phyloP scores from a whole-genome alignment of 1,140 invertebrate genomes.

The Ips typographus region DNA sequence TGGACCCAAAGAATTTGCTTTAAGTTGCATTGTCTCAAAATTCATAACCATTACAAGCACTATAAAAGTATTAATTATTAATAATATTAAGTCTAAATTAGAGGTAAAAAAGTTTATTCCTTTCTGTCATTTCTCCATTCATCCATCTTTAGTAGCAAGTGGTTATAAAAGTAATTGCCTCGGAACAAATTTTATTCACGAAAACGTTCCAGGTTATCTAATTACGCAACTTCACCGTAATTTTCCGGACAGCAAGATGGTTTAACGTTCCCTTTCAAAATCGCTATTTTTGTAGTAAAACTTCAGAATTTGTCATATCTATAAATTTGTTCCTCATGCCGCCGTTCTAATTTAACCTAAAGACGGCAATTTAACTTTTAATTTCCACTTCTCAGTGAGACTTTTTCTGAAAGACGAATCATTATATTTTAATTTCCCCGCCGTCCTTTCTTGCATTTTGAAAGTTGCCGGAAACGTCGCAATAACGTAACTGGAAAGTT shows the following conservation, averaged over 20 bases:
- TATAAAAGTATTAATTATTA: too few species aligned
- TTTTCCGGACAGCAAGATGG: constrained; percentile 10
- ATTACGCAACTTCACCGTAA: constrained; percentile 18
- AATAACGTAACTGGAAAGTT: too few species aligned
- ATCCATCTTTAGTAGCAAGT: constrained; percentile 15
- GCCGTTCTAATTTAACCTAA: neutral
- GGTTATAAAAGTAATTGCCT: constrained; percentile 17
- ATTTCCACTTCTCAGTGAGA: too few species aligned
- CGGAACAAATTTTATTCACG: constrained; percentile 13
- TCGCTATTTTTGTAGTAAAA: constrained; percentile 14
- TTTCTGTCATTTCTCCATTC: neutral
- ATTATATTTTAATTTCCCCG: too few species aligned
- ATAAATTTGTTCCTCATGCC: constrained; percentile 13
- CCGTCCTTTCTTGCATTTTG: too few species aligned
- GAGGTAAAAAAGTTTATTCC: neutral
- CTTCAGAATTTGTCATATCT: constrained; percentile 17
- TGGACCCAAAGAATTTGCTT: too few species aligned
- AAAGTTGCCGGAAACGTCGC: too few species aligned
- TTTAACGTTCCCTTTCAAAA: constrained; percentile 17
- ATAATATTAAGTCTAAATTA: too few species aligned
- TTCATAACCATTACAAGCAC: too few species aligned
- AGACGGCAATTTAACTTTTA: too few species aligned
- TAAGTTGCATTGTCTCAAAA: too few species aligned
- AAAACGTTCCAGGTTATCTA: constrained; percentile 21
- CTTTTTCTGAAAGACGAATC: too few species aligned